Percentiles rank a stretch among this genome's conserved stretches.
phyloP scores from a whole-genome alignment of 2,888 invertebrate genomes.

The Chymomyza procnemis region DNA sequence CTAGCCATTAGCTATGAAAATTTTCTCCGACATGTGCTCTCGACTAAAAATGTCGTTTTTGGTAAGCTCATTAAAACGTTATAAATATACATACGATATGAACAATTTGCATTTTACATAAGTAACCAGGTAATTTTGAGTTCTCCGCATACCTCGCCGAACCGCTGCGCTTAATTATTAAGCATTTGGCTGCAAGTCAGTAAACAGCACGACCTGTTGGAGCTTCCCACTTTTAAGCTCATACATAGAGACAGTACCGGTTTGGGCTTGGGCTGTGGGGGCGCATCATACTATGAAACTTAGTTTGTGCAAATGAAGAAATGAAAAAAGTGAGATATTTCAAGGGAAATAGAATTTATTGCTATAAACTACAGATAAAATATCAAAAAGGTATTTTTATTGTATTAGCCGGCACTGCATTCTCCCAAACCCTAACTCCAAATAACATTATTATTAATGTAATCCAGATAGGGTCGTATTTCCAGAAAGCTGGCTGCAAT shows the following conservation, averaged over 20 bases:
- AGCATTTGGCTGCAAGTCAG: constrained; percentile 24
- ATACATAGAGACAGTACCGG: not conserved
- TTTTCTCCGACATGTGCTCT: not conserved
- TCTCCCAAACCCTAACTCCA: not conserved
- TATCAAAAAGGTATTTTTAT: no score
- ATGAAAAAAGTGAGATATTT: no score
- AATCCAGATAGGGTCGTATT: constrained; percentile 44
- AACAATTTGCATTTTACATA: constrained; percentile 53
- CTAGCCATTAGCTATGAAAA: constrained; percentile 44
- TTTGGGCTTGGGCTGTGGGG: no score
- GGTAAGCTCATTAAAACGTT: constrained; percentile 41
- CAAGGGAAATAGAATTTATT: no score
- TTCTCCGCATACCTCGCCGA: not conserved
- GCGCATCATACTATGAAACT: no score
- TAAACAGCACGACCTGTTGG: constrained; percentile 37
- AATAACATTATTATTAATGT: constrained; percentile 45
- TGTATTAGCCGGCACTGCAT: no score
- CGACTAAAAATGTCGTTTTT: not conserved
- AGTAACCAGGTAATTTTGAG: not conserved
- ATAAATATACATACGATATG: constrained; percentile 45
- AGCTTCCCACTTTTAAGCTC: constrained; percentile 31
- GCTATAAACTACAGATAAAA: no score
- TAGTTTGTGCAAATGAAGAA: no score
- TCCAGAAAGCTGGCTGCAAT: constrained; percentile 45
- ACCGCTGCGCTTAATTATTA: constrained; percentile 49